Percentiles rank a stretch among this genome's conserved stretches.
Conservation (phyloP, 1,140 invertebrate species). For the Papilio dardanus region DNA sequence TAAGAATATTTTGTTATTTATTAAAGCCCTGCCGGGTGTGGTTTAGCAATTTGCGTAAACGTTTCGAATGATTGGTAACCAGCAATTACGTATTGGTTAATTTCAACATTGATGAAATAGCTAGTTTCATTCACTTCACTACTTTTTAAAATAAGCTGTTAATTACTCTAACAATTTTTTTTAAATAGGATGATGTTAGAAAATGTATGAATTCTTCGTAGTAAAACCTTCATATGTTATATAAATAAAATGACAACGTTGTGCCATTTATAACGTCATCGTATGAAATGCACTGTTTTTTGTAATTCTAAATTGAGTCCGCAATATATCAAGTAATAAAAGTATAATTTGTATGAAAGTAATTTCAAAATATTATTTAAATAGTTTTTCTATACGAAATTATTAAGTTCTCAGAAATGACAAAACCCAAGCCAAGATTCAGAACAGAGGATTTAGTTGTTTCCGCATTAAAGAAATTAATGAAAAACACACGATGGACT, state of each 20-base stretch:
- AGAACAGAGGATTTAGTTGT: slow-evolving; percentile 54
- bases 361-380: background rate
- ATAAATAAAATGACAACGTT: background rate
- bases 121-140: no score
- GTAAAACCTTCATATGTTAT: background rate
- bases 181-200: no score
- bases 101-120: no score
- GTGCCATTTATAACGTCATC: background rate
- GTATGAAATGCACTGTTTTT: slow-evolving; percentile 1
- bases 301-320: background rate
- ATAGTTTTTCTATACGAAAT: background rate
- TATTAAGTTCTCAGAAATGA: background rate
- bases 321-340: background rate
- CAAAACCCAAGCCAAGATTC: slow-evolving; percentile 11
- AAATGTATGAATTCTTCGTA: background rate
- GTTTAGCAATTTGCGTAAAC: background rate
- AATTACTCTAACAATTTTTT: no score
- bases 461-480: slow-evolving; percentile 59
- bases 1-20: slow-evolving; percentile 10
- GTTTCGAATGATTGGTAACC: background rate
- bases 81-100: no score
- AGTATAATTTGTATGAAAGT: background rate
- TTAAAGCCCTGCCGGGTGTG: background rate
- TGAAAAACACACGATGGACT: slow-evolving; percentile 62
- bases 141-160: no score